A percentile compares a stretch with the other conserved stretches of the same genome.
Evolutionary conservation across 2,113 vertebrate genomes (phyloP).

Genomic region (Poeciliopsis occidentalis): DNA sequence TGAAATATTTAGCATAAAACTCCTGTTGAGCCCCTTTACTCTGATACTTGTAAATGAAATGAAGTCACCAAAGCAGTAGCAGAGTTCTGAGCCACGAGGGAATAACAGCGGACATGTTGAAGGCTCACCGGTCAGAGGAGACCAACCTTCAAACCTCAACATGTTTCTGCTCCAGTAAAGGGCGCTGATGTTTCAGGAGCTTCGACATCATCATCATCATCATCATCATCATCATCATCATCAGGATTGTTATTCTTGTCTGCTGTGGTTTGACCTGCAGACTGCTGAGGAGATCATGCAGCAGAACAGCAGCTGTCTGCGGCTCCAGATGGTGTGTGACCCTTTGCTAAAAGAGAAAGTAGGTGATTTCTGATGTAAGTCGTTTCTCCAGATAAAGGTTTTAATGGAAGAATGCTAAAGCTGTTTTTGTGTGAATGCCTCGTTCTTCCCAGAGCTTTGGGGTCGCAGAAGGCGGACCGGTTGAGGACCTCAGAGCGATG

Average conservation of each 20-base stretch:
- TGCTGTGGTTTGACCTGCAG: constrained; percentile 72
- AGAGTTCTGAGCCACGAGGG: too few relatives aligned
- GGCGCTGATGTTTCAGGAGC: background rate
- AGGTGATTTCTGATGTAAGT: constrained; percentile 49
- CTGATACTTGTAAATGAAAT: background rate
- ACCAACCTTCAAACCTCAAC: background rate
- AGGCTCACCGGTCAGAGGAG: too few relatives aligned
- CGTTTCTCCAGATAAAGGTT: background rate
- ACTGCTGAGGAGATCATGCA: constrained; percentile 86
- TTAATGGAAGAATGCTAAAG: background rate
- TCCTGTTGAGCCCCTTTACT: background rate
- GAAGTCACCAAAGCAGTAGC: too few relatives aligned
- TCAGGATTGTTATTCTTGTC: too few relatives aligned
- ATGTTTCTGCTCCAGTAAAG: background rate
- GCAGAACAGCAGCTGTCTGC: constrained; percentile 82
- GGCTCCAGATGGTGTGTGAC: constrained; percentile 80
- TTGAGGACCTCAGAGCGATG: constrained; percentile 87
- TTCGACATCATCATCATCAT: too few relatives aligned
- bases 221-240: too few relatives aligned
- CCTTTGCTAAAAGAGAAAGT: constrained; percentile 90
- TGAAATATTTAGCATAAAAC: background rate
- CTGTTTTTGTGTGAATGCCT: background rate
- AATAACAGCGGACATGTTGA: background rate
- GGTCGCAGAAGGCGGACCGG: constrained; percentile 83
- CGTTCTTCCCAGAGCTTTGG: constrained; percentile 86